phyloP scores from a whole-genome alignment of 2,888 invertebrate species.

The Agrotis puta region DNA sequence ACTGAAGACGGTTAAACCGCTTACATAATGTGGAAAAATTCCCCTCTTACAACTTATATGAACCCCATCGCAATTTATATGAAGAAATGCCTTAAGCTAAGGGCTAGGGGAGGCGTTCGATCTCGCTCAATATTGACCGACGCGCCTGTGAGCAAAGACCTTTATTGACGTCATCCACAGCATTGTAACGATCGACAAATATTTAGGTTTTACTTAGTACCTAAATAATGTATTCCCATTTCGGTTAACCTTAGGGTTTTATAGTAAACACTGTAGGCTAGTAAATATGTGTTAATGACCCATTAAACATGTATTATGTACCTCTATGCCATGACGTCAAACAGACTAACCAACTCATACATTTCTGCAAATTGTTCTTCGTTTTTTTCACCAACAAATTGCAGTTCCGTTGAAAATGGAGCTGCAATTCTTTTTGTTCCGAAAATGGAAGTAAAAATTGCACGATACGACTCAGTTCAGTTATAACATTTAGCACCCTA shows the following conservation, averaged over 20 bases:
- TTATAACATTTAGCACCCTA: conserved; percentile 32
- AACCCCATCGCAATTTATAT: conserved; percentile 32
- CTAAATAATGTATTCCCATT: conserved; percentile 32
- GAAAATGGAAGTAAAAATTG: conserved; percentile 37
- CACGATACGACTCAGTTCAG: conserved; percentile 19
- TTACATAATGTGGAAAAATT: conserved; percentile 23
- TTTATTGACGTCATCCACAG: conserved; percentile 51
- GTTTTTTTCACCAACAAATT: conserved; percentile 13
- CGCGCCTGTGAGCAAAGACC: conserved; percentile 55
- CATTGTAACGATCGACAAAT: conserved; percentile 41
- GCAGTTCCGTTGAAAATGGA: conserved; percentile 32
- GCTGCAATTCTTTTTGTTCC: conserved; percentile 26
- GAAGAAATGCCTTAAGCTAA: conserved; percentile 37
- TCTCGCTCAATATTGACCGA: conserved; percentile 45
- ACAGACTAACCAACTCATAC: conserved; percentile 6
- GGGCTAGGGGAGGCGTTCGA: conserved; percentile 27
- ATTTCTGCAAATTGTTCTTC: conserved; percentile 6
- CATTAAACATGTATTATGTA: conserved; percentile 23
- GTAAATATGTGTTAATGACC: conserved; percentile 38
- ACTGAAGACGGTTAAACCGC: conserved; percentile 3
- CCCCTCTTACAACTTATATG: not conserved
- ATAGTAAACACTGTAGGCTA: conserved; percentile 21
- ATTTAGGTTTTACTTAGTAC: conserved; percentile 26
- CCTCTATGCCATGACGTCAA: conserved; percentile 4
- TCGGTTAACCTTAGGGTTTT: conserved; percentile 43